Evolutionary conservation across 2,888 invertebrate species (phyloP).

Genomic region (Heliconius charithonia): DNA sequence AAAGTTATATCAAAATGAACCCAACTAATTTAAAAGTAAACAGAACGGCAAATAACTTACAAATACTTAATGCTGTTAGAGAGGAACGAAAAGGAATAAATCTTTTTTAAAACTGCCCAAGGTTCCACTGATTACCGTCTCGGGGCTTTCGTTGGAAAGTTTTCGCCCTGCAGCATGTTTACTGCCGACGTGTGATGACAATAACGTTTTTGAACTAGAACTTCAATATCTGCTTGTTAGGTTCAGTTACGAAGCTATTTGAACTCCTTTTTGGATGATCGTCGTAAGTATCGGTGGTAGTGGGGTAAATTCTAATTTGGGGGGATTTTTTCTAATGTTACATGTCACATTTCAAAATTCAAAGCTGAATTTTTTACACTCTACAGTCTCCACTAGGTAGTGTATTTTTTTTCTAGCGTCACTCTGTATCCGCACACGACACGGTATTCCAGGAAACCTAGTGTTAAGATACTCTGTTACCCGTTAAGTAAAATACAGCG

Average conservation of each 20-base stretch:
- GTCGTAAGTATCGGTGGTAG: background rate
- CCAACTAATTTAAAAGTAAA: conserved; percentile 24
- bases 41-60: conserved; percentile 22
- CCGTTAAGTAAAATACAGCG: too few relatives aligned
- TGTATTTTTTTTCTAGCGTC: too few relatives aligned
- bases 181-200: conserved; percentile 39
- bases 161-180: conserved; percentile 33
- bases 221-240: conserved; percentile 24
- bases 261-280: background rate
- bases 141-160: conserved; percentile 33
- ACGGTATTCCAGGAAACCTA: too few relatives aligned
- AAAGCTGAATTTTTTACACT: too few relatives aligned
- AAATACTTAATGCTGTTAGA: conserved; percentile 25
- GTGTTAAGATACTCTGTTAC: too few relatives aligned
- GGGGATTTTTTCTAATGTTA: background rate
- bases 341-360: too few relatives aligned
- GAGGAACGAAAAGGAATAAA: conserved; percentile 34
- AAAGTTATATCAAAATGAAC: conserved; percentile 7
- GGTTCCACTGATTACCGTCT: conserved; percentile 36
- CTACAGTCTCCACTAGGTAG: too few relatives aligned
- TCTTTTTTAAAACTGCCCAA: conserved; percentile 39
- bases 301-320: background rate
- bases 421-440: too few relatives aligned
- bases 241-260: conserved; percentile 6
- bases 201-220: conserved; percentile 31